Percentiles rank a stretch among this genome's conserved stretches.
Evolutionary conservation across 1,140 invertebrate genomes (phyloP).

Genomic region (Drosophila mayri): DNA sequence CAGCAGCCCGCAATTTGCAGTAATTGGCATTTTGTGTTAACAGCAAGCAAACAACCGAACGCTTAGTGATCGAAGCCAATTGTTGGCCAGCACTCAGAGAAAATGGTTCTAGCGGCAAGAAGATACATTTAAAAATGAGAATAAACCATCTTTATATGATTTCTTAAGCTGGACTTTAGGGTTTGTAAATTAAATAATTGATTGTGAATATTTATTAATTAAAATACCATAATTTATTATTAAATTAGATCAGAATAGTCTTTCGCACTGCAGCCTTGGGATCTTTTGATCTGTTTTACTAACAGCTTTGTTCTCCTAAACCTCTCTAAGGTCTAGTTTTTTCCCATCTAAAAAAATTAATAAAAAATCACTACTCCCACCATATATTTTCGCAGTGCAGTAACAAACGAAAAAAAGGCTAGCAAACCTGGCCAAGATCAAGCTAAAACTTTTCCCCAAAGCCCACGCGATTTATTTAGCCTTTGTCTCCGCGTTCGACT

Average conservation of each 20-base stretch:
- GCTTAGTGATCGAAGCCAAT: conserved; percentile 70
- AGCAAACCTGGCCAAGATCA: conserved; percentile 58
- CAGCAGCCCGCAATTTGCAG: conserved; percentile 59
- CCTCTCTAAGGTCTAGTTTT: too few relatives aligned
- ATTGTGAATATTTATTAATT: background rate
- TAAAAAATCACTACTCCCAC: background rate
- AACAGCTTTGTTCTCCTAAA: background rate
- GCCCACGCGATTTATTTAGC: conserved; percentile 64
- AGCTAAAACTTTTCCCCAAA: conserved; percentile 61
- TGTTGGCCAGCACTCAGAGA: conserved; percentile 20
- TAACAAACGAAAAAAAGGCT: conserved; percentile 33
- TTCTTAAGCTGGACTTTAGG: background rate
- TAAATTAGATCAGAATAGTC: background rate
- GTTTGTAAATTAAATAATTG: background rate
- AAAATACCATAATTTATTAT: background rate
- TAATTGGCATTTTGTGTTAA: conserved; percentile 79
- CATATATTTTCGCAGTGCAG: background rate
- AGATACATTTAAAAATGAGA: background rate
- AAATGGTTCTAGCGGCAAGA: conserved; percentile 4
- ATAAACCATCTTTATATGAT: background rate
- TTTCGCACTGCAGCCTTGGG: background rate
- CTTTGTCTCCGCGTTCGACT: conserved; percentile 51
- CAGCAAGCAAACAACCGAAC: conserved; percentile 71
- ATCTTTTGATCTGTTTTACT: background rate
- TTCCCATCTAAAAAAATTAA: background rate